Percentiles rank a stretch among this genome's conserved stretches.
Evolutionary conservation across 1,140 invertebrate species (phyloP).

Genomic region (Meloidogyne chitwoodi): DNA sequence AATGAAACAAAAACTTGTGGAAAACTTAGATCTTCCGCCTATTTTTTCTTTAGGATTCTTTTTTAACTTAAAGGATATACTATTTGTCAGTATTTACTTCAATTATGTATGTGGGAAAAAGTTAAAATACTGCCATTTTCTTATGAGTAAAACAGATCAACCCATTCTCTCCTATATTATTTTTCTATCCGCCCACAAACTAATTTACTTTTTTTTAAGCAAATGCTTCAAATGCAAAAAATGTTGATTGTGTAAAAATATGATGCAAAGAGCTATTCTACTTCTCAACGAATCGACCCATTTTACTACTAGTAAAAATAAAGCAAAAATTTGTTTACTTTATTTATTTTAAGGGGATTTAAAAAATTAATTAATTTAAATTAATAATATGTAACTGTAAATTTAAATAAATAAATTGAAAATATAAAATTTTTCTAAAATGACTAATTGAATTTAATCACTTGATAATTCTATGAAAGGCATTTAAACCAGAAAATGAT

Average conservation of each 20-base stretch:
- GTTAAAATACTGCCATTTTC: neutral
- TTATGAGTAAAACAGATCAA: neutral
- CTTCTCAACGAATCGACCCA: neutral
- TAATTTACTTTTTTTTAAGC: neutral
- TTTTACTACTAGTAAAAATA: neutral
- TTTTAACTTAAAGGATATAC: too few relatives aligned
- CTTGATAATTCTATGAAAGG: too few relatives aligned
- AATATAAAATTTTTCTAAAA: too few relatives aligned
- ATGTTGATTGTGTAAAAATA: neutral
- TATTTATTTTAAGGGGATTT: too few relatives aligned
- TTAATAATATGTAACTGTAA: too few relatives aligned
- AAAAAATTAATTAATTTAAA: too few relatives aligned
- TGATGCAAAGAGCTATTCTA: neutral
- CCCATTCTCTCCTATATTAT: neutral
- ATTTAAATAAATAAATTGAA: too few relatives aligned
- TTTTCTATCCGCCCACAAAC: neutral
- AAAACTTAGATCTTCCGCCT: too few relatives aligned
- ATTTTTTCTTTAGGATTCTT: too few relatives aligned
- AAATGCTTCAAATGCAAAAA: neutral
- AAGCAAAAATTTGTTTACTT: neutral
- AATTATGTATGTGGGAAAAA: neutral
- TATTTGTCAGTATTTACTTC: neutral
- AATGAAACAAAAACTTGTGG: too few relatives aligned
- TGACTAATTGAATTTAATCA: too few relatives aligned
- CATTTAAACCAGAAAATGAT: conserved; percentile 67